Conservation (phyloP, 2,888 invertebrate species). For the Drosophila nr. fundita region DNA sequence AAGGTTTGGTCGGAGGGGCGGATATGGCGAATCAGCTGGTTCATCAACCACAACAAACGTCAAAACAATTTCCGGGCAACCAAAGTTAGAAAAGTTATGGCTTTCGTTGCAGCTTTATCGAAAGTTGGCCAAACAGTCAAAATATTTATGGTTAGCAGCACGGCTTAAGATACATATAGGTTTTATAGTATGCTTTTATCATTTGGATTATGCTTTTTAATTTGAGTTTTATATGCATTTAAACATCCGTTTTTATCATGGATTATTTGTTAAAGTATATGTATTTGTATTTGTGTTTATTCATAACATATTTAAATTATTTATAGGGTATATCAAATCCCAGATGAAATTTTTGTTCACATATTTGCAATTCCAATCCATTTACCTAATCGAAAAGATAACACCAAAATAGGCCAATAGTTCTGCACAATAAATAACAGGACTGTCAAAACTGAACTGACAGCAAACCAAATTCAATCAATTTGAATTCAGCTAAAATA, state of each 20-base stretch:
- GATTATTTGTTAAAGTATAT: background rate
- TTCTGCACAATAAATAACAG: constrained; percentile 18
- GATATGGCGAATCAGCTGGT: constrained; percentile 48
- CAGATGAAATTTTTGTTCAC: background rate
- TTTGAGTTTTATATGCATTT: background rate
- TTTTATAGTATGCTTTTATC: too few relatives aligned
- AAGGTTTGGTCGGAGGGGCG: constrained; percentile 6
- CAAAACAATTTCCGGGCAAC: constrained; percentile 67
- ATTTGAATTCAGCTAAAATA: constrained; percentile 4
- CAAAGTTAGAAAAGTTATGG: constrained; percentile 21
- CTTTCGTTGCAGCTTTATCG: constrained; percentile 10
- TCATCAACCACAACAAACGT: constrained; percentile 72
- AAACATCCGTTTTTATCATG: too few relatives aligned
- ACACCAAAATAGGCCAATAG: constrained; percentile 5
- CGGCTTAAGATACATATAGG: background rate
- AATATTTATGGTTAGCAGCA: background rate
- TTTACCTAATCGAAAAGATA: constrained; percentile 16
- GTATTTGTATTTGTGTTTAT: background rate
- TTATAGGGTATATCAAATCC: background rate
- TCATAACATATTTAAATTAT: background rate
- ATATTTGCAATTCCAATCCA: constrained; percentile 30
- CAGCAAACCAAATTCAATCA: constrained; percentile 26
- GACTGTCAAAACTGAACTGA: constrained; percentile 18
- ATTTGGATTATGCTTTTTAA: background rate
- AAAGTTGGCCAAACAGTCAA: constrained; percentile 16